Evolutionary conservation across 2,888 invertebrate genomes (phyloP), one percentile per base, ranked within the genome.

Genomic region (Amphimallon solstitiale): DNA sequence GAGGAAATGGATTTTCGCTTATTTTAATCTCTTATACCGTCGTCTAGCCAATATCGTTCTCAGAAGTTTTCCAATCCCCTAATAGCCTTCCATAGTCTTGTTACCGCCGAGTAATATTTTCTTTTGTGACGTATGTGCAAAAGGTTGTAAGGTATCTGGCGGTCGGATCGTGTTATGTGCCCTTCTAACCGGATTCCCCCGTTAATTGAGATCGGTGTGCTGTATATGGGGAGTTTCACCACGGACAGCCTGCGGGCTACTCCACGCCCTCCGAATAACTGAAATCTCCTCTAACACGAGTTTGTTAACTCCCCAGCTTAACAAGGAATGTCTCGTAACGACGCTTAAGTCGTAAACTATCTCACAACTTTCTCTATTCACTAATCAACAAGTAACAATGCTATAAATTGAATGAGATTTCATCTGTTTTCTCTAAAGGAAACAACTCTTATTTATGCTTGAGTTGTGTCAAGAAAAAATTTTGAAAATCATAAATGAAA

Each of bases 31-130:
- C 43, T 59, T 56, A 40, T 56, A 43, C 21, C 37, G 51, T 38
- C 15, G 15, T 43, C 19, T 45, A 19, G 45, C 45, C 45, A 43
- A 43, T 43, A 43, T 43, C 43, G n/a, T 21, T 54, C 37, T 52
- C 35, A 54, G 54, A 54, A 59, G 23, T 59, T 59, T 59, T 59
- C 43, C 56, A 59, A 59, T 59, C 43, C 29, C 43, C 56, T 59
- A 43, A 43, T 43, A 43, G 34, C 23, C 43, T 29, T 43, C 38
- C 38, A 38, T 19, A 10, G 45, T 15, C 45, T 45, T 45, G 45
- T 45, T 19, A 45, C 9, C 34, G 21, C 29, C 34, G 52, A 52
- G 37, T 52, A 17, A 52, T 52, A 52, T 37, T 38, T 52, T 52
- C 52, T 34, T n/a, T 52, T 52, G 52, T 52, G 15, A 34, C 15